Conservation (phyloP, 2,888 invertebrate species). For the Acrobasis repandana region DNA sequence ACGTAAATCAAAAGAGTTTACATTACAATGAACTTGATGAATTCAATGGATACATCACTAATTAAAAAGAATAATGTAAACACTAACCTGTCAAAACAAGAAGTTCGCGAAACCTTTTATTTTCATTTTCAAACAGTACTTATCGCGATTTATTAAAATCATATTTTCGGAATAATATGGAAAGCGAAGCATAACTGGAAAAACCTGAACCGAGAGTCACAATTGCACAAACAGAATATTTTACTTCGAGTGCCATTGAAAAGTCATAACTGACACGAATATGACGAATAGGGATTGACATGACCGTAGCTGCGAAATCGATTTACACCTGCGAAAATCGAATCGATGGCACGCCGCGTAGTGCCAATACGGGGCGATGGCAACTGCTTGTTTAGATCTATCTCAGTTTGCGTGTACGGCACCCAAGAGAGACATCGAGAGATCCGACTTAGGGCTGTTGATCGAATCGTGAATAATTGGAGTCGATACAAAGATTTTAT, state of each 20-base stretch:
- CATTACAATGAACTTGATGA: no score
- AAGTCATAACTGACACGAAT: constrained; percentile 17
- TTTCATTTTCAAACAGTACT: background rate
- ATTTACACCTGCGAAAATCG: constrained; percentile 28
- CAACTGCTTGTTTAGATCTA: constrained; percentile 70
- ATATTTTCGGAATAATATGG: background rate
- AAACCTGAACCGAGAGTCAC: background rate
- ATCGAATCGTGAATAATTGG: constrained; percentile 65
- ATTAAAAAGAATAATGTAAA: background rate
- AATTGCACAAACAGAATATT: background rate
- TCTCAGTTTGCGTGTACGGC: constrained; percentile 63
- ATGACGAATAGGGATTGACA: constrained; percentile 29
- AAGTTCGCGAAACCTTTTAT: background rate
- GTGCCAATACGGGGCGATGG: constrained; percentile 69
- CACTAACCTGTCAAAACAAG: background rate
- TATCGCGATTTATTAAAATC: background rate
- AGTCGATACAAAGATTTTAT: constrained; percentile 68
- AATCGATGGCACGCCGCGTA: constrained; percentile 53
- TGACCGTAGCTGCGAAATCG: constrained; percentile 31
- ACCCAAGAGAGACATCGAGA: constrained; percentile 68
- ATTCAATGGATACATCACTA: background rate
- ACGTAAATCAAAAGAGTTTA: no score
- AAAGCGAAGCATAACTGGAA: background rate
- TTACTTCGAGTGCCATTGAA: background rate
- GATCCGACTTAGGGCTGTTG: constrained; percentile 58